Evolutionary conservation across 2,797 vertebrate genomes (phyloP).

Genomic region (Linurgus olivaceus): DNA sequence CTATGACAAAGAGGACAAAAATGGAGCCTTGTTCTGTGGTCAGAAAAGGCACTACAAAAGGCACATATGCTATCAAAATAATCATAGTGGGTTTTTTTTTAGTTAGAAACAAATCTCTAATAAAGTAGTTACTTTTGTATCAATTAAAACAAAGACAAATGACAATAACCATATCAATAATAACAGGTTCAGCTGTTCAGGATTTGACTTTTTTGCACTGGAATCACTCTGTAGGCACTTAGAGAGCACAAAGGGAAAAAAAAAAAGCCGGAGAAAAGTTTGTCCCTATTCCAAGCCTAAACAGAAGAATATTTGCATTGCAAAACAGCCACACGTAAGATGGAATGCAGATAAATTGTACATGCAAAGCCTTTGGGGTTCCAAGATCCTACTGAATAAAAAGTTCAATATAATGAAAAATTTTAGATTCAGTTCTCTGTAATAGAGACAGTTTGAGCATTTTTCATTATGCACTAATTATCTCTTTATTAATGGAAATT

Average conservation of each 20-base stretch:
- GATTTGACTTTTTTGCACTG: not conserved
- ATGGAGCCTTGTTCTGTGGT: not conserved
- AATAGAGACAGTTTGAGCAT: not conserved
- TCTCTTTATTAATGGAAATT: not conserved
- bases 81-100: rapidly evolving
- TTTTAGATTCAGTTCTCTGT: not conserved
- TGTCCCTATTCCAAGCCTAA: not conserved
- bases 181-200: not conserved
- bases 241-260: not conserved
- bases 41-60: not conserved
- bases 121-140: not conserved
- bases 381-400: not conserved
- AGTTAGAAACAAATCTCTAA: not conserved
- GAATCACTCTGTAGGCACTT: not conserved
- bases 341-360: not conserved
- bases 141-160: not conserved
- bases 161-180: not conserved
- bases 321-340: not conserved
- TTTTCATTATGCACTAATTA: slow-evolving; percentile 13
- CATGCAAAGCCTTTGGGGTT: not conserved
- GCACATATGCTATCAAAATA: not conserved
- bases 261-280: not conserved
- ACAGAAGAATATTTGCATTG: not conserved
- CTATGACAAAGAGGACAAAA: not conserved
- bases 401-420: not conserved